phyloP scores from a whole-genome alignment of 2,888 invertebrate genomes.

The Scelioninae gen. 1 region DNA sequence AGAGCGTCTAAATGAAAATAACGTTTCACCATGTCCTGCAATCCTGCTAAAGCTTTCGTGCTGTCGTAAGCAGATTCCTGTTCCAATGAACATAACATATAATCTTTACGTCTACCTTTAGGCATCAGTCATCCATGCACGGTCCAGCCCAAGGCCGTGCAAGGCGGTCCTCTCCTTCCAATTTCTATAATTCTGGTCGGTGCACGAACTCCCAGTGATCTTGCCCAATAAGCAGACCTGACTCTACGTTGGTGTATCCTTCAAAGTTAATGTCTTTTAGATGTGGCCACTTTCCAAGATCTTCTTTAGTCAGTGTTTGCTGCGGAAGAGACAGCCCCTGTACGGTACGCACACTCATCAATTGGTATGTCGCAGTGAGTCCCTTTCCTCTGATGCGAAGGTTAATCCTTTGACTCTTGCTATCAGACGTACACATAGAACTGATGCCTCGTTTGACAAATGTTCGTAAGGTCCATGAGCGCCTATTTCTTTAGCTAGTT shows the following conservation, averaged over 20 bases:
- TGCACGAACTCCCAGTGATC: constrained; percentile 44
- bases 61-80: too few relatives aligned
- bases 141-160: constrained; percentile 12
- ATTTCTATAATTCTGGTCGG: neutral
- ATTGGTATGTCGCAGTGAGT: too few relatives aligned
- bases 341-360: too few relatives aligned
- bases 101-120: neutral
- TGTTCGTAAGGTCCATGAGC: neutral
- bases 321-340: neutral
- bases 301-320: constrained; percentile 2
- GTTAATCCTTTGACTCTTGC: neutral
- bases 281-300: constrained; percentile 12
- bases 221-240: constrained; percentile 45
- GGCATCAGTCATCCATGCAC: neutral
- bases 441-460: neutral
- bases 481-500: neutral
- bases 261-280: neutral
- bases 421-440: neutral
- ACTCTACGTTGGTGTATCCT: neutral
- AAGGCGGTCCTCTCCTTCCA: neutral
- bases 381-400: neutral
- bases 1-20: neutral
- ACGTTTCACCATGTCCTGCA: too few relatives aligned
- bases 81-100: neutral
- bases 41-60: too few relatives aligned